phyloP scores from a whole-genome alignment of 2,888 invertebrate species.

The Lottia scabra region DNA sequence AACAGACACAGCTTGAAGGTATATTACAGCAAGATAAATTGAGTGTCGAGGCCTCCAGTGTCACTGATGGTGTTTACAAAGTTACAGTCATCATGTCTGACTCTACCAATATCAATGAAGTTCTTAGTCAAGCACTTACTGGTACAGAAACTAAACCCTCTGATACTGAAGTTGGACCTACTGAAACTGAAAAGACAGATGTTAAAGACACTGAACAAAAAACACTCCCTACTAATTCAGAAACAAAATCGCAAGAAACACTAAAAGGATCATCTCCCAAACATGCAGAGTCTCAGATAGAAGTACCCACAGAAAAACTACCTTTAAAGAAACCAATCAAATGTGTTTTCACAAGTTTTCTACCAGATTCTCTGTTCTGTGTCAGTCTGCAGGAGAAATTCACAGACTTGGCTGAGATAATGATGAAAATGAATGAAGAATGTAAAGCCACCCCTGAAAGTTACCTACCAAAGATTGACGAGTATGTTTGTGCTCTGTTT shows the following conservation, averaged over 20 bases:
- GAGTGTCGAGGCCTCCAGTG: conserved; percentile 20
- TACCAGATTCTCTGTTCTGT: not conserved
- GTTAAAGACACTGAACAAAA: too few species aligned
- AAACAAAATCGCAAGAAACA: too few species aligned
- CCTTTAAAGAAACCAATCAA: not conserved
- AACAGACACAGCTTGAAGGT: conserved; percentile 22
- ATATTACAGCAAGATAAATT: conserved; percentile 31
- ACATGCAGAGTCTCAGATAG: not conserved
- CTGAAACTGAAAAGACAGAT: too few species aligned
- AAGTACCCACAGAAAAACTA: not conserved
- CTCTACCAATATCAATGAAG: conserved; percentile 11
- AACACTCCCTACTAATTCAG: too few species aligned
- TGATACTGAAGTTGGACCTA: not conserved
- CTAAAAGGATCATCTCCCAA: too few species aligned
- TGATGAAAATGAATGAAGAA: not conserved
- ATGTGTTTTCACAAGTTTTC: not conserved
- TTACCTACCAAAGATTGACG: conserved; percentile 23
- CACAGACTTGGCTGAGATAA: too few species aligned
- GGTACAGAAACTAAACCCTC: not conserved
- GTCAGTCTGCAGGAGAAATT: not conserved
- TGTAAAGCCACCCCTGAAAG: not conserved
- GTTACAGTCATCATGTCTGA: conserved; percentile 17
- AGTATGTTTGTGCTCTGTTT: conserved; percentile 42
- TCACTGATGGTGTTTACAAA: conserved; percentile 17
- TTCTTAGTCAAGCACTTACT: not conserved